Evolutionary conservation across 2,113 vertebrate species (phyloP).

Genomic region (Columba livia): DNA sequence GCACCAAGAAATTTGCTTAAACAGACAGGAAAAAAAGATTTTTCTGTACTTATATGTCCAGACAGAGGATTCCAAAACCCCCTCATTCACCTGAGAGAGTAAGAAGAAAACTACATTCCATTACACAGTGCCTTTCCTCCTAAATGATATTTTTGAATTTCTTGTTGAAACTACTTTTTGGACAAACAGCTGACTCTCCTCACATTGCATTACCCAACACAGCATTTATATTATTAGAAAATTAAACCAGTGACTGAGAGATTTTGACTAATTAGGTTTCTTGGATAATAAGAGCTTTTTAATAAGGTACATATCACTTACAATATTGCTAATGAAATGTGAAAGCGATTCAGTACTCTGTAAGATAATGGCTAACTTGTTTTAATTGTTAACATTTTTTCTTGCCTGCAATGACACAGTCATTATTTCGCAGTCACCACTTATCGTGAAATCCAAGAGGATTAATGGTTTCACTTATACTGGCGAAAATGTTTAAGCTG

Average conservation of each 20-base stretch:
- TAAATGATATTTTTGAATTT: neutral
- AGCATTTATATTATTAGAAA: slow-evolving; percentile 73
- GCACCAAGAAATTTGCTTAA: neutral
- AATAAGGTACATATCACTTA: slow-evolving; percentile 88
- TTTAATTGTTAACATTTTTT: slow-evolving; percentile 99
- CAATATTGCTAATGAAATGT: slow-evolving; percentile 90
- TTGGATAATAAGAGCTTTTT: slow-evolving; percentile 86
- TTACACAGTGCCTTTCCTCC: neutral
- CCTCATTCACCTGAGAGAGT: neutral
- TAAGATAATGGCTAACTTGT: slow-evolving; percentile 92
- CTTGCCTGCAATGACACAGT: slow-evolving; percentile 91
- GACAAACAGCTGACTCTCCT: slow-evolving; percentile 57
- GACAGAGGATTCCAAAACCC: neutral
- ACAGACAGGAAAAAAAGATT: neutral
- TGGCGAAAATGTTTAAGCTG: slow-evolving; percentile 98
- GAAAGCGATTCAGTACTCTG: slow-evolving; percentile 82
- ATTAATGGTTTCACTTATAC: slow-evolving; percentile 99
- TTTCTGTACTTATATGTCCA: neutral
- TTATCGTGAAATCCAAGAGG: slow-evolving; percentile 96
- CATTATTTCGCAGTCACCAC: slow-evolving; percentile 98
- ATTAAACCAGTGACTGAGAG: slow-evolving; percentile 75
- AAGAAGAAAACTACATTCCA: neutral
- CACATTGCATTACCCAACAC: slow-evolving; percentile 47
- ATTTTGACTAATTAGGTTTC: slow-evolving; percentile 89
- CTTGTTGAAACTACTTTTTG: slow-evolving; percentile 28